Conservation (phyloP, 2,797 vertebrate genomes). For the Podarcis siculus region DNA sequence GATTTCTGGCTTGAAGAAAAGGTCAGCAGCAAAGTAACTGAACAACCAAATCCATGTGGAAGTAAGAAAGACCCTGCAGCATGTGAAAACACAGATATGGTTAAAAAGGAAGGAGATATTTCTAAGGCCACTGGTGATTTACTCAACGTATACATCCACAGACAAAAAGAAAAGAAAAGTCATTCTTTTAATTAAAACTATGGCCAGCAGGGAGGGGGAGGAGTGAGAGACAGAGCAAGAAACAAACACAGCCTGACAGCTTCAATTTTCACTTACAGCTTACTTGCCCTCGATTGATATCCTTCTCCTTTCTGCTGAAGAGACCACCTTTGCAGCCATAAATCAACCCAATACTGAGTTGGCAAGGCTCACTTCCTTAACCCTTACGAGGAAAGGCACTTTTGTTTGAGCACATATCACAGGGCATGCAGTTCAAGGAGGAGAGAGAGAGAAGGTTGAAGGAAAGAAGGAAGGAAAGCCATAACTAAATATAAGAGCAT, state of each 20-base stretch:
- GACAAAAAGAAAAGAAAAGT: conserved; percentile 31
- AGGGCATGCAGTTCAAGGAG: neutral
- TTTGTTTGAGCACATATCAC: fast-evolving
- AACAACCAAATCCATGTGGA: neutral
- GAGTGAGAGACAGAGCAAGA: conserved; percentile 59
- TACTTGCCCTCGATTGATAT: conserved; percentile 63
- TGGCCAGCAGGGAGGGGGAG: conserved; percentile 39
- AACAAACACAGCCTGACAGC: conserved; percentile 69
- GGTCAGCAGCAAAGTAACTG: neutral
- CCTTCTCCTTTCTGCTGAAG: conserved; percentile 58
- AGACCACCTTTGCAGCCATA: conserved; percentile 54
- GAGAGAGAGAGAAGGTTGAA: neutral
- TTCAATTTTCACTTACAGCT: conserved; percentile 74
- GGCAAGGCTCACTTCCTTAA: conserved; percentile 36
- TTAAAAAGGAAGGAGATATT: neutral
- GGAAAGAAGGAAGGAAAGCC: neutral
- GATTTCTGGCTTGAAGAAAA: conserved; percentile 12
- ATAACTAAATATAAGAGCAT: too few species aligned
- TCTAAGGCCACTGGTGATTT: conserved; percentile 63
- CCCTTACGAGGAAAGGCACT: conserved; percentile 20
- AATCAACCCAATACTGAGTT: conserved; percentile 53
- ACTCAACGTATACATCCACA: conserved; percentile 48
- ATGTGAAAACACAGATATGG: conserved; percentile 1
- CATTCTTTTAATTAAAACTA: conserved; percentile 67
- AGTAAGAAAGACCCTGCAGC: neutral